These are phyloP conservation scores for Cheiracanthium punctorium DNA, from an alignment of 2,888 invertebrate species.

Conservation along the genomic window DNA sequence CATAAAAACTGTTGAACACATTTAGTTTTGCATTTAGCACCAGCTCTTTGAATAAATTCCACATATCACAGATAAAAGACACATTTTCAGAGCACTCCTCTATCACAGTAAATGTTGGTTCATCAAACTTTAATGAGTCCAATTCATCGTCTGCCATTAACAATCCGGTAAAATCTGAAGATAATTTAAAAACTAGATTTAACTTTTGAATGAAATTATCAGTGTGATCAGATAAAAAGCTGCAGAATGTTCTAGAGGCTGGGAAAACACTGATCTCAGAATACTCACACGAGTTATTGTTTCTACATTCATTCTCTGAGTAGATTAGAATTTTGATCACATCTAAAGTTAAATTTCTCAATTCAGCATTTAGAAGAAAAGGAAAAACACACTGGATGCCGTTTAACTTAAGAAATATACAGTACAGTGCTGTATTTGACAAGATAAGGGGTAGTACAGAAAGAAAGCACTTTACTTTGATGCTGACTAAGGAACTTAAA, in stretches of 20 bases:
- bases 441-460: constrained; percentile 40
- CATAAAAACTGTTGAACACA: constrained; percentile 11
- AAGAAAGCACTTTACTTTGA: constrained; percentile 50
- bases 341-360: constrained; percentile 21
- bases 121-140: neutral
- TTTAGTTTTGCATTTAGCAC: constrained; percentile 27
- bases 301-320: constrained; percentile 26
- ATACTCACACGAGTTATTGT: neutral
- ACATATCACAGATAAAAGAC: constrained; percentile 42
- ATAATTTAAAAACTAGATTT: neutral
- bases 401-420: constrained; percentile 34
- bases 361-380: constrained; percentile 33
- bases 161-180: neutral
- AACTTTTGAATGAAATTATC: neutral
- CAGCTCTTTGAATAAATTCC: constrained; percentile 44
- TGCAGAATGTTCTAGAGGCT: constrained; percentile 40
- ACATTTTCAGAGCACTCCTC: constrained; percentile 18
- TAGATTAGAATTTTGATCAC: constrained; percentile 48
- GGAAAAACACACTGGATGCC: constrained; percentile 29
- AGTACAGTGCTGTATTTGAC: constrained; percentile 8
- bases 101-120: neutral
- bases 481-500: neutral
- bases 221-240: constrained; percentile 25
- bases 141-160: neutral
- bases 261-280: neutral